These are phyloP conservation scores for Drosophila saltans DNA, from an alignment of 1,140 invertebrate species.

Conservation along the genomic window DNA sequence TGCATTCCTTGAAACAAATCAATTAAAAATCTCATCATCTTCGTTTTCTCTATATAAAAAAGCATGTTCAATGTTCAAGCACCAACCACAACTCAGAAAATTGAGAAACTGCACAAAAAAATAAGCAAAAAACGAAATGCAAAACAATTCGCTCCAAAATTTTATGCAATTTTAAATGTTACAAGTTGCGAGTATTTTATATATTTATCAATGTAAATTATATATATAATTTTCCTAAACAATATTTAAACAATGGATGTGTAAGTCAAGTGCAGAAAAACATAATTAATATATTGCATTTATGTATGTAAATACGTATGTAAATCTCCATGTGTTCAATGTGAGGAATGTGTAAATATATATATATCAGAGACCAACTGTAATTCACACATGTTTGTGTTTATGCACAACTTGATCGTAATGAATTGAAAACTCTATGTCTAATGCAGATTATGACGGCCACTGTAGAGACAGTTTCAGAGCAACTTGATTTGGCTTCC, in stretches of 20 bases:
- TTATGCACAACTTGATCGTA: neutral
- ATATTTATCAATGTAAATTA: constrained; percentile 54
- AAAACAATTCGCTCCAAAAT: constrained; percentile 23
- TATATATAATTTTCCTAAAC: constrained; percentile 15
- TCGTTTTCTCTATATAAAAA: neutral
- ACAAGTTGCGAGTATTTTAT: constrained; percentile 42
- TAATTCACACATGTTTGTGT: constrained; percentile 18
- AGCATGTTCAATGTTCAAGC: constrained; percentile 72
- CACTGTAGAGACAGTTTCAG: constrained; percentile 95
- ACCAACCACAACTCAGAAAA: constrained; percentile 41
- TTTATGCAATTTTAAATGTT: constrained; percentile 66
- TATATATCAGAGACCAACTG: constrained; percentile 40
- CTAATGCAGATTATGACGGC: constrained; percentile 93
- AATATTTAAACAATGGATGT: constrained; percentile 39
- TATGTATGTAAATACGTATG: constrained; percentile 13
- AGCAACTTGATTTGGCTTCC: constrained; percentile 91
- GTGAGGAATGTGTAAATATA: constrained; percentile 68
- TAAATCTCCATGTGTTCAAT: constrained; percentile 61
- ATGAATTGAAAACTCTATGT: constrained; percentile 41
- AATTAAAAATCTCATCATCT: constrained; percentile 3
- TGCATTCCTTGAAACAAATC: neutral
- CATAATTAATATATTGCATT: constrained; percentile 51
- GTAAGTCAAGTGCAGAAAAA: constrained; percentile 54
- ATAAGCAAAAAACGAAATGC: constrained; percentile 67
- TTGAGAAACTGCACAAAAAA: constrained; percentile 11